A percentile compares a stretch with the other conserved stretches of the same genome.
These are phyloP conservation scores for Drosophila subquinaria DNA, from an alignment of 2,888 invertebrate genomes.

Conservation along the genomic window DNA sequence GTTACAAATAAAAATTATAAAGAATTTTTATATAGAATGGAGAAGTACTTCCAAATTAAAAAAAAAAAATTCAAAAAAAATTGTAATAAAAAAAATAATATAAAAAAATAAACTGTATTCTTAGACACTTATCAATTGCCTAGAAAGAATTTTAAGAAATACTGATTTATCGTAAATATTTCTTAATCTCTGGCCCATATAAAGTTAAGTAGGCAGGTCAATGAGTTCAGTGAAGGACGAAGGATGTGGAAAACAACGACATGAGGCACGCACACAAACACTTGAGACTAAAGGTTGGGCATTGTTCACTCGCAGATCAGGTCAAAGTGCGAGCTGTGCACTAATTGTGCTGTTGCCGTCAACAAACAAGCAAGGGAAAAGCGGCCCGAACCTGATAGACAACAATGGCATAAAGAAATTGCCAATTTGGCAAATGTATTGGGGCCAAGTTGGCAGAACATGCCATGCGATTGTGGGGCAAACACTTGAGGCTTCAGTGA, in stretches of 20 bases:
- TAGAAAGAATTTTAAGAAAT: not conserved
- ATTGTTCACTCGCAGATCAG: slow-evolving; percentile 43
- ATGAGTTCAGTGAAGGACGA: slow-evolving; percentile 27
- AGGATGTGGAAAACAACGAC: slow-evolving; percentile 17
- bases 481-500: slow-evolving; percentile 30
- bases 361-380: slow-evolving; percentile 31
- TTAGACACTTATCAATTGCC: not conserved
- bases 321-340: slow-evolving; percentile 48
- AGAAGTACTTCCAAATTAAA: too few relatives aligned
- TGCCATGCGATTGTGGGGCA: slow-evolving; percentile 21
- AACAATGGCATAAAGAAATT: slow-evolving; percentile 43
- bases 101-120: too few relatives aligned
- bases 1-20: too few relatives aligned
- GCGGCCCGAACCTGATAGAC: slow-evolving; percentile 21
- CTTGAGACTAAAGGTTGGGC: slow-evolving; percentile 51
- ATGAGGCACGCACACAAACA: slow-evolving; percentile 49
- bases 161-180: not conserved
- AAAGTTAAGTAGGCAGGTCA: slow-evolving; percentile 29
- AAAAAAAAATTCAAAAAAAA: too few relatives aligned
- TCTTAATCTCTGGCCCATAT: slow-evolving; percentile 25
- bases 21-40: too few relatives aligned
- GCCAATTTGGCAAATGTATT: slow-evolving; percentile 41
- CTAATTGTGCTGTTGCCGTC: slow-evolving; percentile 60
- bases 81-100: too few relatives aligned
- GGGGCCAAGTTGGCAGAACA: slow-evolving; percentile 3